A percentile compares a stretch with the other conserved stretches of the same genome.
Evolutionary conservation across 2,113 vertebrate species (phyloP).

Genomic region (Strix aluco): DNA sequence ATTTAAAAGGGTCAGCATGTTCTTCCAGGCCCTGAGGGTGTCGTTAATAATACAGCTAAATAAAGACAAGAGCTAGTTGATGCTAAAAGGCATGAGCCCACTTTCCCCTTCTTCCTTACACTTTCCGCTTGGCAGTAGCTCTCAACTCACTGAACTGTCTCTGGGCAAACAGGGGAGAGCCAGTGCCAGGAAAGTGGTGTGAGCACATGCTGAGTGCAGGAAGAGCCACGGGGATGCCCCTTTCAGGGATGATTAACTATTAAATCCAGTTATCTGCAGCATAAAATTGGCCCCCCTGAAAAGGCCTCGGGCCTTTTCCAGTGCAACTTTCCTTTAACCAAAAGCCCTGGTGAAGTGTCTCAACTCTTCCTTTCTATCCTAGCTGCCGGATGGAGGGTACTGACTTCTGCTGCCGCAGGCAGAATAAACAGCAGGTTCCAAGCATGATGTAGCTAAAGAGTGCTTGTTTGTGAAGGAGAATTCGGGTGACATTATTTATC

Average conservation of each 20-base stretch:
- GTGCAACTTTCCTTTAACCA: neutral
- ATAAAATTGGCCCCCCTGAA: neutral
- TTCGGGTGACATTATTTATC: neutral
- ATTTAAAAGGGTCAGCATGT: neutral
- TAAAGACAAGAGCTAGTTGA: neutral
- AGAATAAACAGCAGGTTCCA: neutral
- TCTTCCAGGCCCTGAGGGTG: neutral
- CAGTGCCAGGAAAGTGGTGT: neutral
- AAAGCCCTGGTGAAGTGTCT: neutral
- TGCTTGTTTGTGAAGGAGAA: neutral
- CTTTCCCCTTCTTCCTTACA: neutral
- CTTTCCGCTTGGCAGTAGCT: neutral
- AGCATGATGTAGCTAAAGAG: neutral
- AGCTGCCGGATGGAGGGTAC: neutral
- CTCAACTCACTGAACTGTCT: neutral
- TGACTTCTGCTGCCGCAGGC: neutral
- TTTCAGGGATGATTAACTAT: neutral
- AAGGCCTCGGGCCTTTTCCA: neutral
- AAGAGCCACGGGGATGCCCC: rapidly evolving
- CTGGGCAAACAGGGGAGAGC: neutral
- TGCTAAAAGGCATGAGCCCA: neutral
- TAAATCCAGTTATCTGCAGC: neutral
- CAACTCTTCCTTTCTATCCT: neutral
- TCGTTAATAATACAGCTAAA: neutral
- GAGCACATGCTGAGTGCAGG: neutral